Conservation (phyloP, 2,797 vertebrate species). For the Alca torda region DNA sequence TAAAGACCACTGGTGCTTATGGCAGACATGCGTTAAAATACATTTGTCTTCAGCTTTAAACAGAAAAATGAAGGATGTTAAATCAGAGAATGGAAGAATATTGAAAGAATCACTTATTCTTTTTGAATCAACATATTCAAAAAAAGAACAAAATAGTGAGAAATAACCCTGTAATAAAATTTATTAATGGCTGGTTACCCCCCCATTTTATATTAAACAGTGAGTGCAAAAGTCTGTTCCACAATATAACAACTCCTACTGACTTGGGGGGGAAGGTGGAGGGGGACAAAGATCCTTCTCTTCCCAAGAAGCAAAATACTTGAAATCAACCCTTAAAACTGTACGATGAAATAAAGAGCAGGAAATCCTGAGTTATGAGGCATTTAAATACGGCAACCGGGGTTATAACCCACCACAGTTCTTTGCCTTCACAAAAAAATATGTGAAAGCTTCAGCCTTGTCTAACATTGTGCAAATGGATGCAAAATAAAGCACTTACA, state of each 20-base stretch:
- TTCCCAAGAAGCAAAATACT: not conserved
- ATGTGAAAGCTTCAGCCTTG: not conserved
- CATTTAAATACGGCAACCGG: rapidly evolving
- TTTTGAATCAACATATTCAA: not conserved
- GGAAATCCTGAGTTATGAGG: not conserved
- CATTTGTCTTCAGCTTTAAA: not conserved
- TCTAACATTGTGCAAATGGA: rapidly evolving
- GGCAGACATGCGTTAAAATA: rapidly evolving
- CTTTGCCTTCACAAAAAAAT: not conserved
- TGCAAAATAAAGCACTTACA: not conserved
- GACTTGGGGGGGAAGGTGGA: rapidly evolving
- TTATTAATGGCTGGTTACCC: not conserved
- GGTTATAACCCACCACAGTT: not conserved
- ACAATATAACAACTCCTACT: not conserved
- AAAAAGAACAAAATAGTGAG: not conserved
- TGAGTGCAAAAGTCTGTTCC: not conserved
- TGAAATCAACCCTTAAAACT: not conserved
- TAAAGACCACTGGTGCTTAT: not conserved
- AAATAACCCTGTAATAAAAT: not conserved
- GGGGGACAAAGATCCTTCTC: not conserved
- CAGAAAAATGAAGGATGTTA: not conserved
- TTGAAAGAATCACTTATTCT: not conserved
- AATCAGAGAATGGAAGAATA: not conserved
- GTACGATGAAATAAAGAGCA: not conserved
- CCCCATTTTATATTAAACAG: not conserved